Evolutionary conservation across 2,797 vertebrate genomes (phyloP).

Genomic region (Trichosurus vulpecula): DNA sequence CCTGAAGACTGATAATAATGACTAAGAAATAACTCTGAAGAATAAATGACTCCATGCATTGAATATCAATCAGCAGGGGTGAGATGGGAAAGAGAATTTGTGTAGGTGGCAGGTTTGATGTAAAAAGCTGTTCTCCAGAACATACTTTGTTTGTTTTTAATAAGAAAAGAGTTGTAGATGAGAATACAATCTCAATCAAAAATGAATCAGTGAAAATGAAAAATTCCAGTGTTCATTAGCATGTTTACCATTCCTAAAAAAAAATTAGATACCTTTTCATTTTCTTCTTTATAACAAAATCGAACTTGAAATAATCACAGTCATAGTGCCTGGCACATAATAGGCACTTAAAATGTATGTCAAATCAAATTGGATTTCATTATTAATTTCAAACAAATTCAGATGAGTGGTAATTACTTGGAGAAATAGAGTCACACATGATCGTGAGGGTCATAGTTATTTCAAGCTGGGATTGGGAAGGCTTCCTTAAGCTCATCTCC

Average conservation of each 20-base stretch:
- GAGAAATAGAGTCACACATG: slow-evolving; percentile 13
- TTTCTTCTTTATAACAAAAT: slow-evolving; percentile 59
- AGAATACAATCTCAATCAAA: slow-evolving; percentile 48
- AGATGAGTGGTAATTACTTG: slow-evolving; percentile 39
- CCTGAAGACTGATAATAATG: slow-evolving; percentile 47
- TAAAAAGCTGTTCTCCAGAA: slow-evolving; percentile 52
- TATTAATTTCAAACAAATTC: not conserved
- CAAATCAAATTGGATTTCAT: not conserved
- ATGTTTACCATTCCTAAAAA: slow-evolving; percentile 45
- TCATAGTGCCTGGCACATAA: not conserved
- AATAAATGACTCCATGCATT: slow-evolving; percentile 57
- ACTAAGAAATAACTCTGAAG: slow-evolving; percentile 62
- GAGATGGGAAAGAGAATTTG: slow-evolving; percentile 14
- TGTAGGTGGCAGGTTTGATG: slow-evolving; percentile 15
- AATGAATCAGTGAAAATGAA: slow-evolving; percentile 63
- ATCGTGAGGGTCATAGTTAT: not conserved
- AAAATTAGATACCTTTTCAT: slow-evolving; percentile 45
- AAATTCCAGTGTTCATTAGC: slow-evolving; percentile 48
- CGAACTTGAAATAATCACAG: slow-evolving; percentile 44
- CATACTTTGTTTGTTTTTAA: slow-evolving; percentile 48
- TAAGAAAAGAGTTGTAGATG: slow-evolving; percentile 51
- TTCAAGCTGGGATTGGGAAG: not conserved
- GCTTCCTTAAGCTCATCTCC: not conserved
- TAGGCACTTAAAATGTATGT: not conserved
- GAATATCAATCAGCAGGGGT: slow-evolving; percentile 61